Evolutionary conservation across 2,888 invertebrate genomes (phyloP), one percentile per base, ranked within the genome.

Genomic region (Chamaedrilus cognettii): DNA sequence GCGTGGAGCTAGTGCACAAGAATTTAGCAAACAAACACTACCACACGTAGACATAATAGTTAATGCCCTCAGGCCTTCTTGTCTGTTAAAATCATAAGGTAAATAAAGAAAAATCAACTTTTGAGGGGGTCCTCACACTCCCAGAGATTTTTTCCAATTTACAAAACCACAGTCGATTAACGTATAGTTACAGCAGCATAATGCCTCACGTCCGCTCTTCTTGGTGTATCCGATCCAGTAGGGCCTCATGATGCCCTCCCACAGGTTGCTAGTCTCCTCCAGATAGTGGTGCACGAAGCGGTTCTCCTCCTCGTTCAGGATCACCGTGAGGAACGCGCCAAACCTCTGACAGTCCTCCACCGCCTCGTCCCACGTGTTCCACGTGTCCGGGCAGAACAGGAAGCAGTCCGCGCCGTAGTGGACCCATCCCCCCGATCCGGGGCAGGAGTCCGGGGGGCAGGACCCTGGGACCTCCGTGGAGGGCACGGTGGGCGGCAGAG

Each of bases 391-490:
- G 50, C 60, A 58, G 62, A 70, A 67, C 32, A 60, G 64, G 55
- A 57, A 70, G 56, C 70, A 70, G 63, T 57, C 34, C 26, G 28
- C 35, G 5, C 70, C 67, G 49, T 61, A 58, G 26, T 30, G 56
- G 15, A 32, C 31, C 70, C 70, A 70, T 26, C 49, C 60, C 4
- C 26, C 65, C 7, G 11, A 26, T 15, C 15, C 15, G 26, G 55
- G 26, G 55, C 55, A 52, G 55, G 55, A 52, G 5, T 23, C 26
- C n/a, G 31, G 32, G 23, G 67, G 70, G 59, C 70, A 70, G 28
- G 52, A 11, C 15, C 65, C 67, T 3, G 61, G 55, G 4, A 67
- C 52, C 5, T 57, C 26, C 7, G 58, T n/a, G 23, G 64, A 61
- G 7, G 56, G 58, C 3, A 58, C 30, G 3, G 59, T 56, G 15